Evolutionary conservation across 2,888 invertebrate species (phyloP).

Genomic region (Poecilus cupreus): DNA sequence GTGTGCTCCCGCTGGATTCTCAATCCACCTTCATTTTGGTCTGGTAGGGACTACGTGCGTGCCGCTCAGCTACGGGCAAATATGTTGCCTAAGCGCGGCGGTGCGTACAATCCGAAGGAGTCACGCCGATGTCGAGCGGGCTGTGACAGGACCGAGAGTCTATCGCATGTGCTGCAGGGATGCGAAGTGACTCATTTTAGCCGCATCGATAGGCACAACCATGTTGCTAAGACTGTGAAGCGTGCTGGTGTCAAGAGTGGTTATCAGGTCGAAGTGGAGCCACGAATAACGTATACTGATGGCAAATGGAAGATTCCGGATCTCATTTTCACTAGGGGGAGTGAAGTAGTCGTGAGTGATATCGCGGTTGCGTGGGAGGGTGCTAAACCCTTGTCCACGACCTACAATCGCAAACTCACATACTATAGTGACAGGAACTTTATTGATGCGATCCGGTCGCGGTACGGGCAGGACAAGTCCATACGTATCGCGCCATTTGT

Average conservation of each 20-base stretch:
- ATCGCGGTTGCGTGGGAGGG: not conserved
- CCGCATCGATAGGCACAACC: not conserved
- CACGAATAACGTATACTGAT: not conserved
- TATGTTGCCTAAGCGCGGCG: too few relatives aligned
- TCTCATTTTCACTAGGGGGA: not conserved
- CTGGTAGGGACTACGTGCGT: too few relatives aligned
- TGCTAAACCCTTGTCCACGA: not conserved
- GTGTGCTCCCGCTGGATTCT: too few relatives aligned
- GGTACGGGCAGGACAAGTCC: not conserved
- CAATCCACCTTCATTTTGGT: too few relatives aligned
- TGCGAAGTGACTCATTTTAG: conserved; percentile 39
- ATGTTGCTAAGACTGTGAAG: not conserved
- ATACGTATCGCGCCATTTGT: too few relatives aligned
- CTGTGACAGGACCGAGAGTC: not conserved
- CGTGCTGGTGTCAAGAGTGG: not conserved
- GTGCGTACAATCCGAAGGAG: too few relatives aligned
- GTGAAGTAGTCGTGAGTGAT: not conserved
- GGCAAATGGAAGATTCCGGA: not conserved
- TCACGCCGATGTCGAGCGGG: too few relatives aligned
- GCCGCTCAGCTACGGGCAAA: too few relatives aligned
- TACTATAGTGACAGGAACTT: not conserved
- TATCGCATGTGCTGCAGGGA: conserved; percentile 43
- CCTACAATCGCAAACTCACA: not conserved
- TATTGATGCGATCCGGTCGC: not conserved
- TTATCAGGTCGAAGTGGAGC: not conserved